These are phyloP conservation scores for Glyphotaelius pellucidus DNA, from an alignment of 2,888 invertebrate species.

Conservation along the genomic window DNA sequence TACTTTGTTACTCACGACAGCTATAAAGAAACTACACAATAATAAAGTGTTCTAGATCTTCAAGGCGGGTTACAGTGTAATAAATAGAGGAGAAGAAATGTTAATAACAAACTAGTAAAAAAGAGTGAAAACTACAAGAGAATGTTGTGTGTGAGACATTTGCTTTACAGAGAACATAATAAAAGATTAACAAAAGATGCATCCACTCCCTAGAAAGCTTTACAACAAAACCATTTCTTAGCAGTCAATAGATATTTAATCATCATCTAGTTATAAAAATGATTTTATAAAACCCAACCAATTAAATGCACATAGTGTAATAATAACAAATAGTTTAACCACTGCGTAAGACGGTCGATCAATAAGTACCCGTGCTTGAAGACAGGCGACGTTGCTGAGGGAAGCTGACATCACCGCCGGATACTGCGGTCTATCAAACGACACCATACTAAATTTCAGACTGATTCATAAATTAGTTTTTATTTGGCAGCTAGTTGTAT, in stretches of 20 bases:
- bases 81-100: neutral
- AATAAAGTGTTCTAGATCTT: neutral
- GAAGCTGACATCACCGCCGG: too few species aligned
- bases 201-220: conserved; percentile 63
- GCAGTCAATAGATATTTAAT: conserved; percentile 54
- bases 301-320: conserved; percentile 50
- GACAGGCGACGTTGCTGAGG: too few species aligned
- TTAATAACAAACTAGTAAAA: neutral
- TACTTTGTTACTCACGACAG: neutral
- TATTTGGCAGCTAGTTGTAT: too few species aligned
- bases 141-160: conserved; percentile 1
- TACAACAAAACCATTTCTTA: conserved; percentile 57
- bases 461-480: too few species aligned
- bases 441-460: too few species aligned
- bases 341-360: too few species aligned
- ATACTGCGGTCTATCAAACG: too few species aligned
- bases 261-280: conserved; percentile 43
- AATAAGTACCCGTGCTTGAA: too few species aligned
- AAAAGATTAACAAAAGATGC: conserved; percentile 31
- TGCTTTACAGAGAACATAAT: conserved; percentile 6
- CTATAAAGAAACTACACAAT: neutral
- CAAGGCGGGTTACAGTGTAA: neutral
- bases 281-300: conserved; percentile 54
- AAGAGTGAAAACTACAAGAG: conserved; percentile 5
- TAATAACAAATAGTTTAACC: neutral